Evolutionary conservation across 2,113 vertebrate species (phyloP).

Genomic region (Coracopsis vasa): DNA sequence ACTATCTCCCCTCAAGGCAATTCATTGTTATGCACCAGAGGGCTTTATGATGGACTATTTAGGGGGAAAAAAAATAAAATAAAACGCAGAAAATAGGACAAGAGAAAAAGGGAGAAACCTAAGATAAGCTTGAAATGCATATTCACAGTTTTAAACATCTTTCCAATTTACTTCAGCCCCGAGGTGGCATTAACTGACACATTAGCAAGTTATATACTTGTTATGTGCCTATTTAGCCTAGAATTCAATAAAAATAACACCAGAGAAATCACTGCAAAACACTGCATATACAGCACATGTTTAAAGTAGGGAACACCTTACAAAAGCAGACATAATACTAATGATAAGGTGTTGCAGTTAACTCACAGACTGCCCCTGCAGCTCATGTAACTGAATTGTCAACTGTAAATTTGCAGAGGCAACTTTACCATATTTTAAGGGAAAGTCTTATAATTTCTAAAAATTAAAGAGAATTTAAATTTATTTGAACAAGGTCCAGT

Average conservation of each 20-base stretch:
- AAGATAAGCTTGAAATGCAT: constrained; percentile 45
- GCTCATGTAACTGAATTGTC: neutral
- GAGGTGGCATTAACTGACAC: constrained; percentile 64
- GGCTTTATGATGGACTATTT: constrained; percentile 21
- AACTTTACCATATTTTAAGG: neutral
- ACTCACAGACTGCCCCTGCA: neutral
- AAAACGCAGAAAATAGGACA: neutral
- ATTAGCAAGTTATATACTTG: constrained; percentile 62
- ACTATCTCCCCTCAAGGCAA: constrained; percentile 32
- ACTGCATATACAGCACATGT: neutral
- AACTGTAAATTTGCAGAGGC: neutral
- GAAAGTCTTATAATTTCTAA: neutral
- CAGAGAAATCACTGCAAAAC: constrained; percentile 48
- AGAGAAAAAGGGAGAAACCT: constrained; percentile 6
- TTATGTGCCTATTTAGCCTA: constrained; percentile 61
- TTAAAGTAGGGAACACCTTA: neutral
- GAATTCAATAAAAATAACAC: constrained; percentile 58
- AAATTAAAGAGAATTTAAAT: neutral
- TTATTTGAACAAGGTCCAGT: neutral
- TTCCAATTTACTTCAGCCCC: constrained; percentile 53
- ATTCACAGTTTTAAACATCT: constrained; percentile 61
- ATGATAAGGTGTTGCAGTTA: neutral
- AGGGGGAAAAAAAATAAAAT: neutral
- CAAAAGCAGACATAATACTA: neutral
- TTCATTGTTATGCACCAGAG: constrained; percentile 60